These are phyloP conservation scores for Lethenteron reissneri DNA, from an alignment of 2,113 vertebrate species.

Conservation along the genomic window DNA sequence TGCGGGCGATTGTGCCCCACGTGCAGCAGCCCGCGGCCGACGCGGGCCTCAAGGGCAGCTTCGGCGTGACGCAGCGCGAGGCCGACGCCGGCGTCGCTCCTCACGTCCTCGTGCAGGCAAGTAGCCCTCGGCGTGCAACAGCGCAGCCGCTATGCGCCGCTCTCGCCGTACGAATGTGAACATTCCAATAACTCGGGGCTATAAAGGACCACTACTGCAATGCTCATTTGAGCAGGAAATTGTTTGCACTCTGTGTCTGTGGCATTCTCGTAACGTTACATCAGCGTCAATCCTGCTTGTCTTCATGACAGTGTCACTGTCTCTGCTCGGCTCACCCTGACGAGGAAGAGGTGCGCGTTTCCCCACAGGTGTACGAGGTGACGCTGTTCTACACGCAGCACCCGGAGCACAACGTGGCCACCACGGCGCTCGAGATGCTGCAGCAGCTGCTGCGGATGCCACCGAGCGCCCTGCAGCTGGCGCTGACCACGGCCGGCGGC, in stretches of 20 bases:
- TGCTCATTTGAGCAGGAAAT: too few relatives aligned
- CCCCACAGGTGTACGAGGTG: conserved; percentile 58
- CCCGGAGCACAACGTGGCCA: conserved; percentile 85
- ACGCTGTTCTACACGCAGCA: conserved; percentile 81
- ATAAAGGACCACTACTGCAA: too few relatives aligned
- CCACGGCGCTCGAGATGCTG: conserved; percentile 61
- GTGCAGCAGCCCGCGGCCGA: conserved; percentile 80
- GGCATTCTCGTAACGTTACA: too few relatives aligned
- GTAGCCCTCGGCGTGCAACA: neutral
- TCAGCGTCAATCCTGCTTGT: too few relatives aligned
- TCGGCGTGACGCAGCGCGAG: conserved; percentile 73
- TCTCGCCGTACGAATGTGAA: too few relatives aligned
- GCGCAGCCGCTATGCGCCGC: too few relatives aligned
- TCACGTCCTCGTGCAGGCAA: conserved; percentile 69
- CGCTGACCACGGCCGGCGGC: conserved; percentile 37
- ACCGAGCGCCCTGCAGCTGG: conserved; percentile 51
- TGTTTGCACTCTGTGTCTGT: too few relatives aligned
- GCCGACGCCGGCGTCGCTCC: conserved; percentile 60
- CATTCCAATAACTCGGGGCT: too few relatives aligned
- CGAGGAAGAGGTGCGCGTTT: neutral
- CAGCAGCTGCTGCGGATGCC: conserved; percentile 74
- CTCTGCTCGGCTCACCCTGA: too few relatives aligned
- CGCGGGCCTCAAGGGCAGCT: conserved; percentile 82
- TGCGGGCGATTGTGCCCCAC: conserved; percentile 72
- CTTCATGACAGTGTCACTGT: too few relatives aligned